These are phyloP conservation scores for Drosophila simulans DNA, from an alignment of 1,140 invertebrate genomes.

Conservation along the genomic window DNA sequence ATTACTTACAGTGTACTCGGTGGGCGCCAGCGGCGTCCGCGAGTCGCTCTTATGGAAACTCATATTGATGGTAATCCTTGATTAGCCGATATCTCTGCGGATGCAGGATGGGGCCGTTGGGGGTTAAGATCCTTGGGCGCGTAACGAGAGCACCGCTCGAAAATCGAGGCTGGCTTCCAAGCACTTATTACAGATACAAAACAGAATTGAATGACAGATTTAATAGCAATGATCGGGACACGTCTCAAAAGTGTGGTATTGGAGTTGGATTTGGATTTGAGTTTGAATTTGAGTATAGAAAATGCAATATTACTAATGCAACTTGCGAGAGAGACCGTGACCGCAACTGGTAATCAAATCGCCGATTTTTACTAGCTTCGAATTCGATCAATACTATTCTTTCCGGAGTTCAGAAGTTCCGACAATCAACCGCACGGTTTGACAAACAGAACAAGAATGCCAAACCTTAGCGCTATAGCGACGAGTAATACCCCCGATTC, in stretches of 20 bases:
- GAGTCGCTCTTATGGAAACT: slow-evolving; percentile 84
- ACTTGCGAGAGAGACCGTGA: slow-evolving; percentile 60
- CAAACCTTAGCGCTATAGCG: slow-evolving; percentile 69
- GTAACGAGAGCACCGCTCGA: slow-evolving; percentile 45
- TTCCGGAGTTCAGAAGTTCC: slow-evolving; percentile 45
- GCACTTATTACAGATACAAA: slow-evolving; percentile 77
- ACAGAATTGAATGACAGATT: slow-evolving; percentile 72
- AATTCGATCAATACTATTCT: slow-evolving; percentile 27
- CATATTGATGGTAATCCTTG: slow-evolving; percentile 56
- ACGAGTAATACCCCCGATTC: slow-evolving; percentile 66
- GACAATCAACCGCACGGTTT: slow-evolving; percentile 77
- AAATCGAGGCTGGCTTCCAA: slow-evolving; percentile 56
- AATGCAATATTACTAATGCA: slow-evolving; percentile 83
- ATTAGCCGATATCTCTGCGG: slow-evolving; percentile 19
- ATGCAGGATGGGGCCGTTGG: slow-evolving; percentile 39
- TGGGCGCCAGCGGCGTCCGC: slow-evolving; percentile 78
- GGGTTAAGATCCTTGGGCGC: slow-evolving; percentile 35
- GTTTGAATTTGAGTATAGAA: slow-evolving; percentile 45
- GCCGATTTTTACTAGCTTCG: slow-evolving; percentile 16
- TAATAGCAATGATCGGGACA: slow-evolving; percentile 70
- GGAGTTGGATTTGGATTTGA: slow-evolving; percentile 19
- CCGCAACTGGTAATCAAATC: slow-evolving; percentile 28
- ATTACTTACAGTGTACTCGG: slow-evolving; percentile 83
- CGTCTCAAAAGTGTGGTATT: slow-evolving; percentile 21
- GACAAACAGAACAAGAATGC: slow-evolving; percentile 84